Evolutionary conservation across 2,113 vertebrate species (phyloP).

Genomic region (Polyodon spathula): DNA sequence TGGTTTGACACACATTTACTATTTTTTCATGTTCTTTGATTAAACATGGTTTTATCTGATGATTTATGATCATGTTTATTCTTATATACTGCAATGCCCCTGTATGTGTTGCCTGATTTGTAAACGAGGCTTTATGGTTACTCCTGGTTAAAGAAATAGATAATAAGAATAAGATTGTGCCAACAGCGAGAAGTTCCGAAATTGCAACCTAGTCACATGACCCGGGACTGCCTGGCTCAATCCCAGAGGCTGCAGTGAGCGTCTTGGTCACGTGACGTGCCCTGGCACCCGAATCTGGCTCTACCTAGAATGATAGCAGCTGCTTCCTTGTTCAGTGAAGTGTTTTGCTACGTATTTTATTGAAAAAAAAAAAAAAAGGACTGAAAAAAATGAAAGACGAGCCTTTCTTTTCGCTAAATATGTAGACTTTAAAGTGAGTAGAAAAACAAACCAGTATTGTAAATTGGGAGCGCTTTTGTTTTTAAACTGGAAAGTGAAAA

Average conservation of each 20-base stretch:
- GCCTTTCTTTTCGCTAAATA: constrained; percentile 10
- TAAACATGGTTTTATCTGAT: too few relatives aligned
- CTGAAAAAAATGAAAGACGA: constrained; percentile 20
- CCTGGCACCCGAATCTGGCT: constrained; percentile 19
- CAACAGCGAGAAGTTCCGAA: too few relatives aligned
- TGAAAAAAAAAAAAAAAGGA: constrained; percentile 11
- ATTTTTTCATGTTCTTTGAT: too few relatives aligned
- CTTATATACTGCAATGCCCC: too few relatives aligned
- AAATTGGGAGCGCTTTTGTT: constrained; percentile 24
- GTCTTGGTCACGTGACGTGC: constrained; percentile 28
- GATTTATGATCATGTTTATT: too few relatives aligned
- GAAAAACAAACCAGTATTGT: not conserved
- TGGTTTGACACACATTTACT: too few relatives aligned
- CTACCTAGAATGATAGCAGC: constrained; percentile 6
- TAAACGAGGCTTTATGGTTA: too few relatives aligned
- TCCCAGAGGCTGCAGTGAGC: constrained; percentile 4
- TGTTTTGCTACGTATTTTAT: constrained; percentile 15
- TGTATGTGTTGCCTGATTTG: too few relatives aligned
- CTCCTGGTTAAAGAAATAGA: too few relatives aligned
- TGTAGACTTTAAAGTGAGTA: constrained; percentile 8
- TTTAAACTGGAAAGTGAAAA: constrained; percentile 55
- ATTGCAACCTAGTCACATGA: not conserved
- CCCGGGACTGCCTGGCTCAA: not conserved
- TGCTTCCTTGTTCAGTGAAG: constrained; percentile 15
- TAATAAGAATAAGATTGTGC: too few relatives aligned